These are phyloP conservation scores for Notiomystis cincta DNA, from an alignment of 2,113 vertebrate genomes.

Conservation along the genomic window DNA sequence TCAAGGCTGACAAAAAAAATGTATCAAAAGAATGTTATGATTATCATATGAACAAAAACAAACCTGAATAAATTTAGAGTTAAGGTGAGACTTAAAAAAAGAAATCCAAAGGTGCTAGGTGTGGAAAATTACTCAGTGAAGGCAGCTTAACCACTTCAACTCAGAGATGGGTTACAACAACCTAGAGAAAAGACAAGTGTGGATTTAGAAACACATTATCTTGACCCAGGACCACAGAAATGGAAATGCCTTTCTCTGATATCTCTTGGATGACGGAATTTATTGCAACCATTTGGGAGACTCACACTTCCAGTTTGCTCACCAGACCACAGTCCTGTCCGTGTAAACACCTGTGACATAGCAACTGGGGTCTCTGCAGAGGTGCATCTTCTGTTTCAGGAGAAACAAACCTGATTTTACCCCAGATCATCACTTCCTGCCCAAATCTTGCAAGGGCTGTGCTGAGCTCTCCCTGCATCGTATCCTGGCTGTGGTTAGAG, in stretches of 20 bases:
- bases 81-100: constrained; percentile 43
- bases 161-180: not conserved
- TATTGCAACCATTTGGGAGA: not conserved
- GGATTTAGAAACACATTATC: not conserved
- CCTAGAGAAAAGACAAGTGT: not conserved
- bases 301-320: not conserved
- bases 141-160: not conserved
- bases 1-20: not conserved
- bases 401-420: not conserved
- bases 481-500: not conserved
- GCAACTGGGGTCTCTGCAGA: not conserved
- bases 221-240: constrained; percentile 1
- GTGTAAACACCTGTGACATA: rapidly evolving
- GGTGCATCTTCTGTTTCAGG: not conserved
- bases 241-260: constrained; percentile 11
- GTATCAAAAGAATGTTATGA: constrained; percentile 41
- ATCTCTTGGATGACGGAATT: not conserved
- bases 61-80: constrained; percentile 17
- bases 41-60: constrained; percentile 16
- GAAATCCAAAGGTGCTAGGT: not conserved
- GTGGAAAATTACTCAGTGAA: constrained; percentile 21
- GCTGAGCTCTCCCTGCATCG: rapidly evolving
- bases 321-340: not conserved
- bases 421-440: not conserved
- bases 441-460: not conserved